phyloP scores from a whole-genome alignment of 2,113 vertebrate genomes.

The Jacana jacana region DNA sequence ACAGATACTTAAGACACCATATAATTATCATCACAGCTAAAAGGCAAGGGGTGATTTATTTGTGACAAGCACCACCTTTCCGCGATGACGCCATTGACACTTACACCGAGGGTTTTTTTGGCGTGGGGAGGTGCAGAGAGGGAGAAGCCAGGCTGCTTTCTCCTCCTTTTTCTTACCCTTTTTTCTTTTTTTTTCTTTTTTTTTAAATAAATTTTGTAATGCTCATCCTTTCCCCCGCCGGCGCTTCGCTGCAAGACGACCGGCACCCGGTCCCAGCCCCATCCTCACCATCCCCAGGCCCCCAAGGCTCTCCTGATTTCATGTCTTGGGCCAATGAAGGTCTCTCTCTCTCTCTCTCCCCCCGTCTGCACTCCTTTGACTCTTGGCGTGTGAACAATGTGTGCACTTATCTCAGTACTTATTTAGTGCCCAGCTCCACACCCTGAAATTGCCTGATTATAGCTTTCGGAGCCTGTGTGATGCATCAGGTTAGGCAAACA shows the following conservation, averaged over 20 bases:
- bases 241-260: rapidly evolving
- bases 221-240: background rate
- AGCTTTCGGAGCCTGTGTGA: slow-evolving; percentile 66
- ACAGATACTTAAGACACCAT: slow-evolving; percentile 78
- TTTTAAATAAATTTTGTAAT: background rate
- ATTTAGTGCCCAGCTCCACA: slow-evolving; percentile 72
- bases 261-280: background rate
- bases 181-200: no score
- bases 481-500: slow-evolving; percentile 76
- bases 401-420: slow-evolving; percentile 70
- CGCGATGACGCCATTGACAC: slow-evolving; percentile 47
- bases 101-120: slow-evolving; percentile 4
- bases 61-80: slow-evolving; percentile 73
- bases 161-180: background rate
- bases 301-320: background rate
- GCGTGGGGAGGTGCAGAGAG: background rate
- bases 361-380: background rate
- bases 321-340: background rate
- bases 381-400: slow-evolving; percentile 52
- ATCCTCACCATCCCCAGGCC: background rate
- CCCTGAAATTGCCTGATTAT: slow-evolving; percentile 75
- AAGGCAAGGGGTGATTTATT: slow-evolving; percentile 78
- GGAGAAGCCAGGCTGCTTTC: background rate
- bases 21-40: slow-evolving; percentile 78
- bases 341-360: background rate